Percentiles rank a stretch among this genome's conserved stretches.
Conservation (phyloP, 1,140 invertebrate species). For the Eciton burchellii region DNA sequence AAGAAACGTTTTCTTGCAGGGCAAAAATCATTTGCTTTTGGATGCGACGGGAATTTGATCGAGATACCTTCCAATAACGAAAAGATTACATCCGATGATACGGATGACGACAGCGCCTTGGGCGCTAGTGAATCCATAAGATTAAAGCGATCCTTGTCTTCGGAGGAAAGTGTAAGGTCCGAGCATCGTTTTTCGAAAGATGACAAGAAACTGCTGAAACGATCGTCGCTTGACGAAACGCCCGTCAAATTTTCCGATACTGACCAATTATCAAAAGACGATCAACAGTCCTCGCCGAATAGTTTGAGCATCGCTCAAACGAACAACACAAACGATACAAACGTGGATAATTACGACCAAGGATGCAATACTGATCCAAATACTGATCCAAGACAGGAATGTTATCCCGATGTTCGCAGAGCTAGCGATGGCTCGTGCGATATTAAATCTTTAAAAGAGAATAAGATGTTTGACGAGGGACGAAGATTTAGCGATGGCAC, state of each 20-base stretch:
- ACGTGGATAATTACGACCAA: not conserved
- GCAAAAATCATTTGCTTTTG: conserved; percentile 86
- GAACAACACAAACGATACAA: too few relatives aligned
- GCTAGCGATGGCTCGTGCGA: conserved; percentile 74
- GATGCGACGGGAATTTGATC: conserved; percentile 85
- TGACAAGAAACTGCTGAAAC: conserved; percentile 58
- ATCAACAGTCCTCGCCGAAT: not conserved
- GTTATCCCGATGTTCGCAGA: conserved; percentile 64
- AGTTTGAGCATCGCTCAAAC: not conserved
- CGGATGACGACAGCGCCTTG: not conserved
- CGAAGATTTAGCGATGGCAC: conserved; percentile 77
- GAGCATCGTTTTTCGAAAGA: conserved; percentile 13
- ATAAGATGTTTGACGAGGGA: conserved; percentile 33
- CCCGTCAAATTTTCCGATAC: conserved; percentile 46
- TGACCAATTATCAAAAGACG: conserved; percentile 23
- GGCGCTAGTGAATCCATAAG: conserved; percentile 8
- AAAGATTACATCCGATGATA: conserved; percentile 25
- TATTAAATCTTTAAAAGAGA: not conserved
- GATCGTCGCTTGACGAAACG: conserved; percentile 66
- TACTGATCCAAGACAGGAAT: not conserved
- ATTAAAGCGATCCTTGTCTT: conserved; percentile 48
- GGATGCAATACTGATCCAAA: not conserved
- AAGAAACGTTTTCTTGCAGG: conserved; percentile 76
- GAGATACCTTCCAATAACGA: conserved; percentile 77
- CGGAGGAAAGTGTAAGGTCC: conserved; percentile 6